Conservation (phyloP, 2,888 invertebrate genomes). For the Melieria omissa region DNA sequence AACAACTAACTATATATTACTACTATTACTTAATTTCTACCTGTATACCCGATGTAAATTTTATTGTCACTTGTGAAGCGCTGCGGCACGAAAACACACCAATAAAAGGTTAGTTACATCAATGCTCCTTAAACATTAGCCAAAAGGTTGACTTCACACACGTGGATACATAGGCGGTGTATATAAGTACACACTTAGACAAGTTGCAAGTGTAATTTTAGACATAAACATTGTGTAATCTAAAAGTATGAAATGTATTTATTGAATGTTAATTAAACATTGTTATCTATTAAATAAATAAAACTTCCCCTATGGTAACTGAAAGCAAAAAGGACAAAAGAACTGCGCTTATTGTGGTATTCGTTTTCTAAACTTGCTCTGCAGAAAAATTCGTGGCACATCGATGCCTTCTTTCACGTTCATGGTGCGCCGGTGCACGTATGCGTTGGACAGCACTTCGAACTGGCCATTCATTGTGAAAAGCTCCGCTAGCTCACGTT, state of each 20-base stretch:
- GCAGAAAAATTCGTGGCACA: conserved; percentile 92
- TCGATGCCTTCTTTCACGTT: conserved; percentile 93
- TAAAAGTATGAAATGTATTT: conserved; percentile 52
- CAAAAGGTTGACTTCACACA: too few species aligned
- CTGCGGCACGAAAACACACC: too few species aligned
- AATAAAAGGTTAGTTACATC: too few species aligned
- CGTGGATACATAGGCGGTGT: too few species aligned
- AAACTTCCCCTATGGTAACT: conserved; percentile 51
- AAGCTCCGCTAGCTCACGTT: conserved; percentile 75
- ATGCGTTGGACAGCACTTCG: conserved; percentile 75
- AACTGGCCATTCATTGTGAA: conserved; percentile 78
- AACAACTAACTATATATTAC: too few species aligned
- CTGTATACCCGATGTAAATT: too few species aligned
- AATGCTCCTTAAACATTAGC: too few species aligned
- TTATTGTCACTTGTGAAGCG: too few species aligned
- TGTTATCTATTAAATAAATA: conserved; percentile 42
- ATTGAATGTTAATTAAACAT: conserved; percentile 54
- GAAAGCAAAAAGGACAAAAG: conserved; percentile 23
- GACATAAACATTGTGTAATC: conserved; percentile 31
- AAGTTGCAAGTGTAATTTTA: conserved; percentile 6
- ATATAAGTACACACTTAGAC: neutral
- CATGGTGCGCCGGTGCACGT: conserved; percentile 87
- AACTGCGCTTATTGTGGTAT: neutral
- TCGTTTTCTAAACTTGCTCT: conserved; percentile 81
- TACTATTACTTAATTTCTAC: too few species aligned